Base-by-base conservation (phyloP, 2,113 vertebrate genomes). In the Rissa tridactyla region DNA sequence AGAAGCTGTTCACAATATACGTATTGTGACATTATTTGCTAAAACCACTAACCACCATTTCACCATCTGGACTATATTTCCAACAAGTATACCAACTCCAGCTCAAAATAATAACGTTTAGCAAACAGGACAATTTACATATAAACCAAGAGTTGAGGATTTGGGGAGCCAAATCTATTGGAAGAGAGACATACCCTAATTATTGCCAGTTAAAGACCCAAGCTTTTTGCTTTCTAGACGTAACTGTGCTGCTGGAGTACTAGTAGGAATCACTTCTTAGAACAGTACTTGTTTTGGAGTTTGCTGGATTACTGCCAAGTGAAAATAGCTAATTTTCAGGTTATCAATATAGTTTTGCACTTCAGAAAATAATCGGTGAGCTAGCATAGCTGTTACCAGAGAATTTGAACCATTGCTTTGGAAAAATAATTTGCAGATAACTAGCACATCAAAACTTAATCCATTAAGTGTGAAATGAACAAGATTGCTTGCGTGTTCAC, bases 11-110 rank as follows among this genome's bases (percentile, higher is more conserved):
- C 55, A 26, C 25, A 4, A 52, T 30, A 44, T 25, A 42, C 7
- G 44, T 32, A 65, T 54, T 14, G 47, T 72, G 70, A 80, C 25
- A 66, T 72, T 69, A 72, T 46, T 83, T 86, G 46, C 60, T 94
- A 40, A 90, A 88, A 82, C 71, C 82, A 73, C 60, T 90, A 83
- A 83, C 55, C 26, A 55, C 51, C n/a, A 62, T 58, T 82, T 90
- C 79, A 76, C 52, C 26, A 73, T 25, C 51, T 36, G 51, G 38
- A 69, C 47, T 54, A 23, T 15, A 75, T 16, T 54, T 88, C 51
- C 72, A 92, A 27, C 9, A 30, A 75, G 8, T 4, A 3, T n/a
- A 71, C 76, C n/a, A 78, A 46, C 22, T 46, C 25, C 18, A 60
- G 19, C 60, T 75, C 38, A 16, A 25, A 64, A 55, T 40, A 68